Conservation (phyloP, 2,888 invertebrate species). For the Lucinisca nassula region DNA sequence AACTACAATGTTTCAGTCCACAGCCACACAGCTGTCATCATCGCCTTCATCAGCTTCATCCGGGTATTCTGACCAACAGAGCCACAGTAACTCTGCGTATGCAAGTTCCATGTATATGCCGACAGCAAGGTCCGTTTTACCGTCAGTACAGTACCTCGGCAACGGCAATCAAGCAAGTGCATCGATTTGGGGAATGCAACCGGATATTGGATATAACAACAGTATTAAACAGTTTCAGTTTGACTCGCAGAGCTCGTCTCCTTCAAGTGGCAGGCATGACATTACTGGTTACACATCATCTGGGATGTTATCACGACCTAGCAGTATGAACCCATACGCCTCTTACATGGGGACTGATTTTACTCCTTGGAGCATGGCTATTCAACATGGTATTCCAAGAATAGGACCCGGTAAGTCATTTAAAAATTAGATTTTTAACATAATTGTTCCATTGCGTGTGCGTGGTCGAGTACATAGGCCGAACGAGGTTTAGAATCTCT, state of each 20-base stretch:
- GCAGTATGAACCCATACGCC: slow-evolving; percentile 55
- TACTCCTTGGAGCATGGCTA: slow-evolving; percentile 71
- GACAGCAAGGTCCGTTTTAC: slow-evolving; percentile 65
- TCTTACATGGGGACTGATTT: slow-evolving; percentile 68
- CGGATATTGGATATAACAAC: slow-evolving; percentile 54
- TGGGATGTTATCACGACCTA: slow-evolving; percentile 52
- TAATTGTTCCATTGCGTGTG: too few relatives aligned
- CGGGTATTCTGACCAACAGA: slow-evolving; percentile 56
- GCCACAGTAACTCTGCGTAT: slow-evolving; percentile 55
- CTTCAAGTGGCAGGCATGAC: slow-evolving; percentile 51
- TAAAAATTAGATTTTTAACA: too few relatives aligned
- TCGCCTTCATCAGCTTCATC: slow-evolving; percentile 61
- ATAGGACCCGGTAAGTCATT: slow-evolving; percentile 72
- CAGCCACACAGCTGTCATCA: slow-evolving; percentile 47
- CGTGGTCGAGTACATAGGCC: too few relatives aligned
- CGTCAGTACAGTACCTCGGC: slow-evolving; percentile 68
- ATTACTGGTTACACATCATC: slow-evolving; percentile 47
- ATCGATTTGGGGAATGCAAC: slow-evolving; percentile 70
- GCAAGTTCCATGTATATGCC: slow-evolving; percentile 68
- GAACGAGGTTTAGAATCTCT: too few relatives aligned
- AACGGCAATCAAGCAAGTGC: slow-evolving; percentile 64
- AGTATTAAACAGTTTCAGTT: slow-evolving; percentile 59
- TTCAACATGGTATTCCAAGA: slow-evolving; percentile 67
- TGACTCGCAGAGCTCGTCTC: slow-evolving; percentile 59
- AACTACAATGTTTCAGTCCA: slow-evolving; percentile 59